These are phyloP conservation scores for Megaceryle maxima DNA, from an alignment of 2,113 vertebrate genomes.

Conservation along the genomic window DNA sequence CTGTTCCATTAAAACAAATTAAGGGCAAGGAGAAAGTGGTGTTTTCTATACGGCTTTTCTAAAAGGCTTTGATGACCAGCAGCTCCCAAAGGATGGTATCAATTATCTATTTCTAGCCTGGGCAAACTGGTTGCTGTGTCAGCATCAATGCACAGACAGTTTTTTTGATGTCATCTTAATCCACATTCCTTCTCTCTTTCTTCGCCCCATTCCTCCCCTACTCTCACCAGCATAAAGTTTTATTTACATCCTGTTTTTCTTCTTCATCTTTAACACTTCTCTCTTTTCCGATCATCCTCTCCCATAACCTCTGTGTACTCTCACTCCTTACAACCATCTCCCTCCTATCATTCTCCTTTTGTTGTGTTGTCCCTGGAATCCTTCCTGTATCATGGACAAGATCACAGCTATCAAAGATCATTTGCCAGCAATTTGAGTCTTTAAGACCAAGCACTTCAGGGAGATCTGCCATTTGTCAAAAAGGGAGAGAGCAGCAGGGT, in stretches of 20 bases:
- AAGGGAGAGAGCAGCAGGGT: background rate
- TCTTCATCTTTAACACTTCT: background rate
- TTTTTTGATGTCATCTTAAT: constrained; percentile 15
- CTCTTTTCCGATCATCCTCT: background rate
- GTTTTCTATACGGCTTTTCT: too few species aligned
- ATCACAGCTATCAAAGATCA: background rate
- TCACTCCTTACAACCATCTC: background rate
- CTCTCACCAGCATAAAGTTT: background rate
- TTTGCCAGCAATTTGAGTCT: background rate
- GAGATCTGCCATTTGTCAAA: background rate
- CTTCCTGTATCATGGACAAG: background rate
- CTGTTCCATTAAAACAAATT: constrained; percentile 14
- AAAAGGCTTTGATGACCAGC: background rate
- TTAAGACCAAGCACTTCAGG: background rate
- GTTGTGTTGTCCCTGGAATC: background rate
- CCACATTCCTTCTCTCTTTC: background rate
- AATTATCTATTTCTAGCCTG: constrained; percentile 14
- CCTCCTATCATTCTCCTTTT: background rate
- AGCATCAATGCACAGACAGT: background rate
- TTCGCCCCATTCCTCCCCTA: background rate
- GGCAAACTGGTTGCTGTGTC: constrained; percentile 6
- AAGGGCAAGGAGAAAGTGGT: background rate
- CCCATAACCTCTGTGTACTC: background rate
- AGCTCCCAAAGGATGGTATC: background rate
- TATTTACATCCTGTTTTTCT: background rate